Evolutionary conservation across 2,888 invertebrate genomes (phyloP).

Genomic region (Diploptera punctata): DNA sequence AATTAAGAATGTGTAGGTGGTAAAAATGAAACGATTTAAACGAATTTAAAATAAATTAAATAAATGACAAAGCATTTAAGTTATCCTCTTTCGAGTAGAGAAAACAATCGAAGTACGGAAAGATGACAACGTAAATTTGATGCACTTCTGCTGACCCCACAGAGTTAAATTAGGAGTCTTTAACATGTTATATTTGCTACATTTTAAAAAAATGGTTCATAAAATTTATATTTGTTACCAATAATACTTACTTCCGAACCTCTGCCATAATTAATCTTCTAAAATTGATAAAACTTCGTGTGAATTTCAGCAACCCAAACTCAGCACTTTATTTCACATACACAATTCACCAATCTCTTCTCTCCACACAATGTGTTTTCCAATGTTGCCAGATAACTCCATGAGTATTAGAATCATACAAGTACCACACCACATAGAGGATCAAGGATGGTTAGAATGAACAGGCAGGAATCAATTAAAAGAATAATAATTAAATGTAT

Average conservation of each 20-base stretch:
- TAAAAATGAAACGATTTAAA: too few species aligned
- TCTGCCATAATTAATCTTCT: constrained; percentile 57
- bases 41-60: too few species aligned
- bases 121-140: constrained; percentile 59
- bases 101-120: constrained; percentile 49
- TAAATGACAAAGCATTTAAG: too few species aligned
- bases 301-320: background rate
- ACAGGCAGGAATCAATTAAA: too few species aligned
- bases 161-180: too few species aligned
- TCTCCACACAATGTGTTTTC: constrained; percentile 37
- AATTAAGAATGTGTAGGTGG: too few species aligned
- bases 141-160: constrained; percentile 36
- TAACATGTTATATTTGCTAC: background rate
- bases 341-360: constrained; percentile 38
- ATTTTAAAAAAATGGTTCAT: constrained; percentile 17
- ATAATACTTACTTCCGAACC: constrained; percentile 60
- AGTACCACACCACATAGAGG: too few species aligned
- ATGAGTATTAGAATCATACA: background rate
- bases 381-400: constrained; percentile 32
- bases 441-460: too few species aligned
- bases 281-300: background rate
- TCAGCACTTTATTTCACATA: constrained; percentile 14
- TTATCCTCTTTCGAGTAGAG: too few species aligned
- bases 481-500: too few species aligned
- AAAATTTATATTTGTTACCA: background rate